Evolutionary conservation across 2,888 invertebrate species (phyloP).

Genomic region (Oscheius sp.): DNA sequence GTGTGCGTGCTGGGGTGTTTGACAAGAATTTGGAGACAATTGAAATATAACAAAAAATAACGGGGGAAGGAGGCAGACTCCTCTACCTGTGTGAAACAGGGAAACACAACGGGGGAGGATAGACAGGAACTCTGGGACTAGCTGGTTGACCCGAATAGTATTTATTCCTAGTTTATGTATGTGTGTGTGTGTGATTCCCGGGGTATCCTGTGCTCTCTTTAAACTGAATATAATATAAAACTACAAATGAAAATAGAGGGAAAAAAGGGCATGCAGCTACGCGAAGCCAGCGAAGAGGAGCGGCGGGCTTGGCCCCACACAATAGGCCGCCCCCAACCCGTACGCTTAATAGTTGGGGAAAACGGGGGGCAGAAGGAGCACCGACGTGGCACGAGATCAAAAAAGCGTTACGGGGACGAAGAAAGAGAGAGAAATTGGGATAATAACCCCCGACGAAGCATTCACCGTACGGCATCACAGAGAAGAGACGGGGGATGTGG

Average conservation of each 20-base stretch:
- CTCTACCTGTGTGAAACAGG: no score
- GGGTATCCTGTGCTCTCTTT: no score
- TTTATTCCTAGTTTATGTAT: no score
- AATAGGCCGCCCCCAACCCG: not conserved
- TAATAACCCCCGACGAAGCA: conserved; percentile 9
- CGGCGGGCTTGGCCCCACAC: conserved; percentile 14
- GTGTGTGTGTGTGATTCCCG: no score
- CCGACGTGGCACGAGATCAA: conserved; percentile 31
- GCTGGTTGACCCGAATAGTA: no score
- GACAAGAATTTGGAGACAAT: no score
- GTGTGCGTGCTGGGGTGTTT: no score
- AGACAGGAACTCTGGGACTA: no score
- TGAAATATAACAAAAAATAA: no score
- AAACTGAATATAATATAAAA: not conserved
- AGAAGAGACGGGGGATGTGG: conserved; percentile 6
- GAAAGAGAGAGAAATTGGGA: not conserved
- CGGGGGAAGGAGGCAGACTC: no score
- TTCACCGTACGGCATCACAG: conserved; percentile 40
- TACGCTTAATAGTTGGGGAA: conserved; percentile 12
- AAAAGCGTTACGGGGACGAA: conserved; percentile 25
- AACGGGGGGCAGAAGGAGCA: conserved; percentile 17
- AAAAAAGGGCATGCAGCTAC: conserved; percentile 7
- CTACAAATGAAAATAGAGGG: not conserved
- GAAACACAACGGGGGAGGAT: no score
- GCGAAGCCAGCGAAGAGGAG: conserved; percentile 4